A percentile compares a stretch with the other conserved stretches of the same genome.
Evolutionary conservation across 2,113 vertebrate species (phyloP).

Genomic region (Dinomys branickii): DNA sequence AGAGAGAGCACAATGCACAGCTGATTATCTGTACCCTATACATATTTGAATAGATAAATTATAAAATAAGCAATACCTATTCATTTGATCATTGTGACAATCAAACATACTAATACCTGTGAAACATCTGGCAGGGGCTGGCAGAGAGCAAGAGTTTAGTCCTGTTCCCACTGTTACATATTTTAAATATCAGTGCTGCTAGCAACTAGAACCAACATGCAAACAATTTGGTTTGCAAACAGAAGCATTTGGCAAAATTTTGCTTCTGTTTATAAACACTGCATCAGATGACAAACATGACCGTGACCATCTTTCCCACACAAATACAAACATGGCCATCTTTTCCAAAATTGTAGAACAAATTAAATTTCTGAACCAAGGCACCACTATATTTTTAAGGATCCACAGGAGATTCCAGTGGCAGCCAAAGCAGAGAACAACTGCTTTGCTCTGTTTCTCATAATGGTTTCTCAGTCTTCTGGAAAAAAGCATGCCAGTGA

Average conservation of each 20-base stretch:
- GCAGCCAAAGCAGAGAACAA: not conserved
- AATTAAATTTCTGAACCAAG: not conserved
- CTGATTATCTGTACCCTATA: not conserved
- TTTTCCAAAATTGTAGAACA: not conserved
- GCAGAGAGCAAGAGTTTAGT: not conserved
- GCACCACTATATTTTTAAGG: not conserved
- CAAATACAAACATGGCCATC: not conserved
- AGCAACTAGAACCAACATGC: not conserved
- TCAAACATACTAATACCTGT: not conserved
- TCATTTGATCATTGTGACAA: not conserved
- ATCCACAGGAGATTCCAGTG: not conserved
- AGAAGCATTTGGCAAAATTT: not conserved
- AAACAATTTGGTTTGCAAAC: not conserved
- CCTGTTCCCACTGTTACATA: not conserved
- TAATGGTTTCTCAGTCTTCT: not conserved
- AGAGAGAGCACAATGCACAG: not conserved
- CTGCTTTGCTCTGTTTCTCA: not conserved
- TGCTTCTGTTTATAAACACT: not conserved
- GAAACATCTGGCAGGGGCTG: constrained; percentile 15
- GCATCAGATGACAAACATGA: not conserved
- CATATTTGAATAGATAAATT: not conserved
- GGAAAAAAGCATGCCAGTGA: not conserved
- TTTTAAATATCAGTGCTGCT: not conserved
- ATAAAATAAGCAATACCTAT: not conserved
- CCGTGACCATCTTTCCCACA: not conserved